These are phyloP conservation scores for Glandiceps talaboti DNA, from an alignment of 53 echinoderm and acorn worm genomes.

Conservation along the genomic window DNA sequence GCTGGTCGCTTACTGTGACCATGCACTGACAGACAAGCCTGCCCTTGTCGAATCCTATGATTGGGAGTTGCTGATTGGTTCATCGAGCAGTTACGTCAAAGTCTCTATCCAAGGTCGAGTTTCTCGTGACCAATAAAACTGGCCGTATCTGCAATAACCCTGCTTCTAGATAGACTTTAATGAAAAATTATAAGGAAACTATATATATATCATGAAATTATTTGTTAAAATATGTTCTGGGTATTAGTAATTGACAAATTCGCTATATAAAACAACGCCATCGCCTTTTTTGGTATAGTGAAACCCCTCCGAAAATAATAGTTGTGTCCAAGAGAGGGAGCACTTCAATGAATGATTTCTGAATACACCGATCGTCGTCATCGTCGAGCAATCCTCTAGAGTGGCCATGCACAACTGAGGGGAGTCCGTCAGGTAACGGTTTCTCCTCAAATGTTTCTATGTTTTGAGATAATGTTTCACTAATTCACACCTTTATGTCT, in stretches of 20 bases:
- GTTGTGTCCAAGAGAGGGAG: not conserved
- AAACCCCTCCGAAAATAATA: not conserved
- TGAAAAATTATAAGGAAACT: no score
- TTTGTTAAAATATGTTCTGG: not conserved
- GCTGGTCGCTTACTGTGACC: no score
- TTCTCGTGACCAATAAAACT: not conserved
- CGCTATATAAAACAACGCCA: no score
- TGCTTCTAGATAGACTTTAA: no score
- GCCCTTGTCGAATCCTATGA: no score
- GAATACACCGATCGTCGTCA: not conserved
- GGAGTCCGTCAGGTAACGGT: not conserved
- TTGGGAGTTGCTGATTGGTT: not conserved
- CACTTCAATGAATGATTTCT: not conserved
- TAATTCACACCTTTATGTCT: not conserved
- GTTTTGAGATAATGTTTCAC: not conserved
- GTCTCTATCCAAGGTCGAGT: not conserved
- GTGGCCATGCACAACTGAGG: not conserved
- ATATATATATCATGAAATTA: no score
- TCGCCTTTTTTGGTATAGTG: not conserved
- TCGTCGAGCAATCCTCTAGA: not conserved
- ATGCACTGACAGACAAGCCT: no score
- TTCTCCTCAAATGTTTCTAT: not conserved
- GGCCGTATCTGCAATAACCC: not conserved
- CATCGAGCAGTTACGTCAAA: not conserved
- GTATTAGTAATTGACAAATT: no score